Evolutionary conservation across 2,113 vertebrate species (phyloP).

Genomic region (Psophia crepitans): DNA sequence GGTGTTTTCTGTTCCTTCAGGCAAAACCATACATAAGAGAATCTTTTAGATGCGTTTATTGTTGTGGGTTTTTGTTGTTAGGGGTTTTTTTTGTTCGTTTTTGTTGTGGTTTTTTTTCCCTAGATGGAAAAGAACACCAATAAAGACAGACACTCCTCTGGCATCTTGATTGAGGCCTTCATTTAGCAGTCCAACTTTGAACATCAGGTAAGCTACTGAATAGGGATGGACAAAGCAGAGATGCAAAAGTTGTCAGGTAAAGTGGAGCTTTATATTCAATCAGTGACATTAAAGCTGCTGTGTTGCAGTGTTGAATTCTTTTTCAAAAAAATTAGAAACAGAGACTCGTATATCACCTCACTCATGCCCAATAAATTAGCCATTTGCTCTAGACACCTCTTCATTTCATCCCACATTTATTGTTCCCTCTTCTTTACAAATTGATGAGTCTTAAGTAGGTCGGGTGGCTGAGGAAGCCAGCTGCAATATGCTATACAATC

Average conservation of each 20-base stretch:
- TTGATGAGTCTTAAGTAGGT: slow-evolving; percentile 3
- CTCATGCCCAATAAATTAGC: not conserved
- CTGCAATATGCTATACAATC: not conserved
- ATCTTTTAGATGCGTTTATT: too few relatives aligned
- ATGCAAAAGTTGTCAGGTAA: not conserved
- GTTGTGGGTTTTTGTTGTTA: not conserved
- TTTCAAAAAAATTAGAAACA: not conserved
- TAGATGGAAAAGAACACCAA: not conserved
- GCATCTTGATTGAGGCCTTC: not conserved
- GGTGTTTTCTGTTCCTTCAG: not conserved
- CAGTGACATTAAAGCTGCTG: not conserved
- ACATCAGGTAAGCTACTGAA: not conserved
- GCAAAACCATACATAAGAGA: not conserved
- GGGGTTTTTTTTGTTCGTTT: not conserved
- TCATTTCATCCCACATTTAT: not conserved
- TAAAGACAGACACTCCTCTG: not conserved
- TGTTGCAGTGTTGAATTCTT: not conserved
- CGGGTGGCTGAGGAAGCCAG: not conserved
- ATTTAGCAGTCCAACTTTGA: not conserved
- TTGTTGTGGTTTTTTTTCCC: not conserved
- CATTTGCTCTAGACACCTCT: not conserved
- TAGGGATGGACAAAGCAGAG: not conserved
- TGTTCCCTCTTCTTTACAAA: slow-evolving; percentile 16
- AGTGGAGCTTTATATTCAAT: not conserved
- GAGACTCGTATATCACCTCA: not conserved